A percentile compares a stretch with the other conserved stretches of the same genome.
Evolutionary conservation across 2,888 invertebrate genomes (phyloP).

Genomic region (Dryobotodes eremita): DNA sequence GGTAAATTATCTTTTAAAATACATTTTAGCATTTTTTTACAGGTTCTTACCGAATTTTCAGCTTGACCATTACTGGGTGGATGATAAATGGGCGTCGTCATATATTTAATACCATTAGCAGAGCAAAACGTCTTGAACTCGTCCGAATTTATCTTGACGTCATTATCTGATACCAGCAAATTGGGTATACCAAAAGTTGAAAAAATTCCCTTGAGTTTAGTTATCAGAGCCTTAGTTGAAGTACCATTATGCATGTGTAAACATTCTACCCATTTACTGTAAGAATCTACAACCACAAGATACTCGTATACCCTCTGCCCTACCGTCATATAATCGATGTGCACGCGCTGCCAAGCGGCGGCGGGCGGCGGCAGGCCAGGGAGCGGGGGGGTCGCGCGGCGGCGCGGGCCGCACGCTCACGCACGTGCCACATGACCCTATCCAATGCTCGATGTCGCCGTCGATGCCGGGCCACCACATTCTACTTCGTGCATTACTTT

Average conservation of each 20-base stretch:
- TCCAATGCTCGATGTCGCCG: conserved; percentile 17
- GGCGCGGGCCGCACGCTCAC: too few relatives aligned
- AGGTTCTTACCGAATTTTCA: too few relatives aligned
- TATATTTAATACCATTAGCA: conserved; percentile 6
- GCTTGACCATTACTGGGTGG: too few relatives aligned
- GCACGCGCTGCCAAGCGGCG: conserved; percentile 20
- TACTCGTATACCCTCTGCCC: conserved; percentile 16
- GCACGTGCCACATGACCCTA: not conserved
- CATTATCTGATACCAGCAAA: conserved; percentile 21
- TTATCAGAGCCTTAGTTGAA: conserved; percentile 7
- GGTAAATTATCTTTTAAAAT: not conserved
- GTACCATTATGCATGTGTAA: conserved; percentile 14
- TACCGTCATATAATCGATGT: conserved; percentile 26
- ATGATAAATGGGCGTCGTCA: conserved; percentile 26
- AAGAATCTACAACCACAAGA: conserved; percentile 14
- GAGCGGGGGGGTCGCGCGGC: conserved; percentile 4
- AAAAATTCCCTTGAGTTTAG: conserved; percentile 13
- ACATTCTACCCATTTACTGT: conserved; percentile 26
- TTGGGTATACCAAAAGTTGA: conserved; percentile 20
- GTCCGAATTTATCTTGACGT: conserved; percentile 10
- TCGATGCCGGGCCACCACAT: conserved; percentile 10
- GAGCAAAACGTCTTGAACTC: conserved; percentile 13
- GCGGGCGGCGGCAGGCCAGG: conserved; percentile 17
- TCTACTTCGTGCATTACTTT: conserved; percentile 25
- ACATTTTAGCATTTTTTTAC: conserved; percentile 1